Evolutionary conservation across 2,113 vertebrate species (phyloP).

Genomic region (Pavo muticus): DNA sequence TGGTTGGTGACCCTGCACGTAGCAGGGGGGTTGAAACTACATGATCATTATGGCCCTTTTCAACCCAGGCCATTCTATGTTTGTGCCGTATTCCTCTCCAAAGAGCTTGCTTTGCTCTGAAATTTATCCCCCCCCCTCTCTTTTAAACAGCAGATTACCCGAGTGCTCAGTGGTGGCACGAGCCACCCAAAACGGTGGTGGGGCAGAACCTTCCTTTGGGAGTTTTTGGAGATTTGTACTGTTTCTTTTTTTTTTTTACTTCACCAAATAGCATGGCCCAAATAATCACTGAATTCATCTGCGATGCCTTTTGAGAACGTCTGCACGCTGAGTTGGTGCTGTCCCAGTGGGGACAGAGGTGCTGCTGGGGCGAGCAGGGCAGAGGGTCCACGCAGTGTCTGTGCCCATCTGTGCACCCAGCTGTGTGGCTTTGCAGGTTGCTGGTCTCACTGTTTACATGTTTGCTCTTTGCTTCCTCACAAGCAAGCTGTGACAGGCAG

Average conservation of each 20-base stretch:
- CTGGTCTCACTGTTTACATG: not conserved
- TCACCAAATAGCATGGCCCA: not conserved
- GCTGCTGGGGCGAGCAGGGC: not conserved
- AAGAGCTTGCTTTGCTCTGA: not conserved
- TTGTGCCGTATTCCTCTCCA: not conserved
- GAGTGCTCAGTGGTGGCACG: not conserved
- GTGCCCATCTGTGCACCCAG: fast-evolving
- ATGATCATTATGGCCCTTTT: too few relatives aligned
- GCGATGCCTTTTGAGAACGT: not conserved
- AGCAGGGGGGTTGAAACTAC: too few relatives aligned
- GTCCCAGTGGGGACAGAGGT: fast-evolving
- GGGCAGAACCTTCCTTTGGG: not conserved
- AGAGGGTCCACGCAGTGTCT: not conserved
- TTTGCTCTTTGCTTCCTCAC: not conserved
- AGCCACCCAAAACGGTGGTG: not conserved
- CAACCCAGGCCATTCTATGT: too few relatives aligned
- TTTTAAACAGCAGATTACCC: not conserved
- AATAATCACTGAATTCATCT: not conserved
- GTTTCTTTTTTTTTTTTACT: not conserved
- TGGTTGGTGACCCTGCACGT: too few relatives aligned
- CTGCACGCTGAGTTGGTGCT: not conserved
- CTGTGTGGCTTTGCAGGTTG: not conserved
- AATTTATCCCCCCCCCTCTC: fast-evolving
- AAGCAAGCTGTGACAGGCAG: not conserved
- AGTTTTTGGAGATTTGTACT: not conserved